Percentiles rank a stretch among this genome's conserved stretches.
Evolutionary conservation across 2,797 vertebrate species (phyloP).

Genomic region (Cichlasoma orientale): DNA sequence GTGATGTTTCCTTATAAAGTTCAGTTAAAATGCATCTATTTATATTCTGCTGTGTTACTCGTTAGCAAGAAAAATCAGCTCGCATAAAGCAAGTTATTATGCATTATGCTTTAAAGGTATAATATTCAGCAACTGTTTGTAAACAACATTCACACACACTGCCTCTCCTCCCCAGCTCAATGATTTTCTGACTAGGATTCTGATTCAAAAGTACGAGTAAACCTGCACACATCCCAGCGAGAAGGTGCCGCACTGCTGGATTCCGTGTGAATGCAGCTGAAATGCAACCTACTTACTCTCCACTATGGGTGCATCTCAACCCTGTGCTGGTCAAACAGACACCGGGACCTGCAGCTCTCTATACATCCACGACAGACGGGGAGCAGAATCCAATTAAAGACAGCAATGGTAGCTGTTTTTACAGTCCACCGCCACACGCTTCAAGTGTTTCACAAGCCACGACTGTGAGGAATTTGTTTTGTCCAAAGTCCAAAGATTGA

Average conservation of each 20-base stretch:
- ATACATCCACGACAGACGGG: background rate
- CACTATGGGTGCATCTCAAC: background rate
- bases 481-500: background rate
- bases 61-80: background rate
- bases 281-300: background rate
- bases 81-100: background rate
- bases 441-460: background rate
- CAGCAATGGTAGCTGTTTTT: background rate
- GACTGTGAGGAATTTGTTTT: background rate
- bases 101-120: background rate
- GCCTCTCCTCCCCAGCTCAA: background rate
- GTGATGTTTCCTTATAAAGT: slow-evolving; percentile 62
- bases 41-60: background rate
- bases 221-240: background rate
- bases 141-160: background rate
- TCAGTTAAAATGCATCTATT: background rate
- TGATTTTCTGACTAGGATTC: background rate
- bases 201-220: background rate
- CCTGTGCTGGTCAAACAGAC: background rate
- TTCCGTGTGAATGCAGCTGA: background rate
- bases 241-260: background rate
- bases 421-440: background rate
- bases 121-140: background rate
- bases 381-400: background rate
- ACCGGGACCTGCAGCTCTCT: background rate